Percentiles rank a stretch among this genome's conserved stretches.
Evolutionary conservation across 2,797 vertebrate genomes (phyloP).

Genomic region (Pelochelys cantorii): DNA sequence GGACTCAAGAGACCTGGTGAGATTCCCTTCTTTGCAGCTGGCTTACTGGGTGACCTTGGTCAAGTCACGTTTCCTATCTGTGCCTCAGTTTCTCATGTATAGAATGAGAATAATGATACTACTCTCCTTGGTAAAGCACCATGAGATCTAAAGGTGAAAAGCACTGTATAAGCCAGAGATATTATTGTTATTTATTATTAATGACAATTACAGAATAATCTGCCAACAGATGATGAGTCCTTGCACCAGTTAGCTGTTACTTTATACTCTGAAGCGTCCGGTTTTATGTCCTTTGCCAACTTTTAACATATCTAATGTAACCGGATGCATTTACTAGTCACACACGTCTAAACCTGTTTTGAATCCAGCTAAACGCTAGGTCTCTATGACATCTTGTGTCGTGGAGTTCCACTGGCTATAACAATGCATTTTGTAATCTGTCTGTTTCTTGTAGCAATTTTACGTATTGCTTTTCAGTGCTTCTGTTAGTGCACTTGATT

Average conservation of each 20-base stretch:
- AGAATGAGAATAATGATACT: background rate
- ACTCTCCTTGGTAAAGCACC: background rate
- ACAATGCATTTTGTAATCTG: fast-evolving
- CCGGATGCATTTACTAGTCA: background rate
- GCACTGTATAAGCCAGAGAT: background rate
- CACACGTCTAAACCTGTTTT: background rate
- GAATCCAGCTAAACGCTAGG: fast-evolving
- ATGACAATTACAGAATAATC: background rate
- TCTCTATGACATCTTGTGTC: fast-evolving
- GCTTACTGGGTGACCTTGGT: background rate
- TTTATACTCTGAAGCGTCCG: background rate
- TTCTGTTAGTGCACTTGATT: background rate
- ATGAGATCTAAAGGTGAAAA: background rate
- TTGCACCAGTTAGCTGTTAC: background rate
- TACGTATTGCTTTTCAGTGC: background rate
- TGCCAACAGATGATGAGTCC: background rate
- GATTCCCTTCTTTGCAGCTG: background rate
- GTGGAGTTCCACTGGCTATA: fast-evolving
- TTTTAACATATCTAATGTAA: background rate
- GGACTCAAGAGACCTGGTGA: background rate
- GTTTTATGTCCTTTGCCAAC: background rate
- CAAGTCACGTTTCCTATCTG: background rate
- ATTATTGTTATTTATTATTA: background rate
- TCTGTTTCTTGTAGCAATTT: background rate
- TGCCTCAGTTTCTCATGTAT: background rate